phyloP scores from a whole-genome alignment of 2,113 vertebrate species.

The Leiothrix lutea region DNA sequence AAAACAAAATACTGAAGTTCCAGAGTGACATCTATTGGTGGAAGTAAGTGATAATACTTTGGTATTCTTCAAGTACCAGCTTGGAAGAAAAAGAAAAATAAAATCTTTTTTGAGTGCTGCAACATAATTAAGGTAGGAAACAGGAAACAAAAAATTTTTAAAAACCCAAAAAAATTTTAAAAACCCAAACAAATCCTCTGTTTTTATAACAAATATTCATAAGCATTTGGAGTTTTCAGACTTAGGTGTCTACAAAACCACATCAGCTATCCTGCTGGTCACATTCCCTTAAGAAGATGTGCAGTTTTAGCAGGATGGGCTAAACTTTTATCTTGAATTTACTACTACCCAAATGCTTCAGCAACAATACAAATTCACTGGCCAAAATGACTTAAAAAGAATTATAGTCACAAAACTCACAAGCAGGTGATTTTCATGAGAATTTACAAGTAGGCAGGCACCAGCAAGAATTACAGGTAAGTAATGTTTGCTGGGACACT shows the following conservation, averaged over 20 bases:
- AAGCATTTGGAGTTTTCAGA: background rate
- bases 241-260: background rate
- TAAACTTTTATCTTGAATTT: background rate
- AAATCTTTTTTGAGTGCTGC: background rate
- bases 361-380: background rate
- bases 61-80: background rate
- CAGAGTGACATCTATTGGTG: constrained; percentile 57
- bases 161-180: background rate
- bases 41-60: background rate
- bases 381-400: background rate
- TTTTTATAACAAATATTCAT: background rate
- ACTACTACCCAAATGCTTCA: background rate
- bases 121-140: background rate
- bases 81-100: background rate
- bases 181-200: background rate
- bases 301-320: background rate
- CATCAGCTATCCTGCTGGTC: background rate
- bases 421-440: background rate
- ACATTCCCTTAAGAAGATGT: background rate
- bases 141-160: no score
- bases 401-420: background rate
- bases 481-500: background rate
- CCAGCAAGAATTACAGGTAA: background rate
- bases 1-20: background rate
- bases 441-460: background rate